These are phyloP conservation scores for Cyanoramphus novaezelandiae DNA, from an alignment of 2,113 vertebrate species.

Conservation along the genomic window DNA sequence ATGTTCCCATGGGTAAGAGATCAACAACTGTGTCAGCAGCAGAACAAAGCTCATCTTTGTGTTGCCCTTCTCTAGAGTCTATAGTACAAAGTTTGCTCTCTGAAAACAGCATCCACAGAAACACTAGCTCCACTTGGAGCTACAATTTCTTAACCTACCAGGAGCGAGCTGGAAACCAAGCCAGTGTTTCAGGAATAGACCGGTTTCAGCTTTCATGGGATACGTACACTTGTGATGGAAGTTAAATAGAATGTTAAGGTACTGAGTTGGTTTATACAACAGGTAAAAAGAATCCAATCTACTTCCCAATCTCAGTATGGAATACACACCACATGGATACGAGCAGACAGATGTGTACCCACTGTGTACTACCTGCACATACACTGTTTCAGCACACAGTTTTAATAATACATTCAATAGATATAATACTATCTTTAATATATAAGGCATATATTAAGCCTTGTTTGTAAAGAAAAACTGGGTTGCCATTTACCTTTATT, in stretches of 20 bases:
- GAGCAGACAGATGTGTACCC: neutral
- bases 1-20: neutral
- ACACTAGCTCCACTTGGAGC: neutral
- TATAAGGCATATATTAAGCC: fast-evolving
- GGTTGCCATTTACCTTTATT: conserved; percentile 59
- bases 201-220: neutral
- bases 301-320: neutral
- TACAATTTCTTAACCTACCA: neutral
- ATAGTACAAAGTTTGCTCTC: neutral
- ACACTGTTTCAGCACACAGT: neutral
- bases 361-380: neutral
- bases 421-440: neutral
- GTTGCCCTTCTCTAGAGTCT: neutral
- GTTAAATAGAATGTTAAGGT: neutral
- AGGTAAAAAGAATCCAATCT: neutral
- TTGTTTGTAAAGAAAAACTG: neutral
- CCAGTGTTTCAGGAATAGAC: neutral
- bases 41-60: neutral
- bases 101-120: neutral
- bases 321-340: neutral
- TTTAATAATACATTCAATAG: neutral
- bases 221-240: neutral
- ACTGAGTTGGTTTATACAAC: neutral
- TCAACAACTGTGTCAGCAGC: fast-evolving
- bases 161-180: neutral